Conservation (phyloP, 1,140 invertebrate genomes). For the Eufriesea mexicana region DNA sequence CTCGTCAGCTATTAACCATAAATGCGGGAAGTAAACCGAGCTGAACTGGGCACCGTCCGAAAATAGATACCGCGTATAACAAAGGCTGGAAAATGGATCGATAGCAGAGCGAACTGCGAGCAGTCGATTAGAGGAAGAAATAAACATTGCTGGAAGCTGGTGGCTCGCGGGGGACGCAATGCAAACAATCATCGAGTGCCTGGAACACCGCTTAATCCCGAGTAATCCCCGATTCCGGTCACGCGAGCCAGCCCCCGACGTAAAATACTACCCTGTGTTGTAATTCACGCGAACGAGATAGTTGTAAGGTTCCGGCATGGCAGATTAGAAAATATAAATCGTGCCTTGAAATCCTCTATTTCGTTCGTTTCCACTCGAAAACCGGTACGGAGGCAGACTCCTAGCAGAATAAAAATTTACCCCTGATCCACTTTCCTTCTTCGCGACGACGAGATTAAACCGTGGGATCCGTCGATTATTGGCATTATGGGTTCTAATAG, state of each 20-base stretch:
- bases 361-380: not conserved
- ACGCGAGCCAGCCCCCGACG: conserved; percentile 23
- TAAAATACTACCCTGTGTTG: conserved; percentile 40
- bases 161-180: not conserved
- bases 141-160: not conserved
- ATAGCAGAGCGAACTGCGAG: no score
- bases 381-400: no score
- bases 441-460: no score
- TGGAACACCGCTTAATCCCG: conserved; percentile 39
- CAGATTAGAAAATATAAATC: conserved; percentile 55
- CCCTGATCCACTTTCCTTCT: no score
- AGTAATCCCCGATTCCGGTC: conserved; percentile 48
- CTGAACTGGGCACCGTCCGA: no score
- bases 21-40: no score
- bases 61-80: no score
- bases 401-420: no score
- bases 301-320: conserved; percentile 41
- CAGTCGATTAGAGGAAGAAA: conserved; percentile 4
- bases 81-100: not conserved
- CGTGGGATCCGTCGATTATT: no score
- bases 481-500: no score
- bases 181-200: conserved; percentile 43
- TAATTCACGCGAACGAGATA: conserved; percentile 51
- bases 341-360: not conserved
- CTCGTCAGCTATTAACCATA: no score